phyloP scores from a whole-genome alignment of 2,797 vertebrate genomes.

The Eidolon dupreanum region DNA sequence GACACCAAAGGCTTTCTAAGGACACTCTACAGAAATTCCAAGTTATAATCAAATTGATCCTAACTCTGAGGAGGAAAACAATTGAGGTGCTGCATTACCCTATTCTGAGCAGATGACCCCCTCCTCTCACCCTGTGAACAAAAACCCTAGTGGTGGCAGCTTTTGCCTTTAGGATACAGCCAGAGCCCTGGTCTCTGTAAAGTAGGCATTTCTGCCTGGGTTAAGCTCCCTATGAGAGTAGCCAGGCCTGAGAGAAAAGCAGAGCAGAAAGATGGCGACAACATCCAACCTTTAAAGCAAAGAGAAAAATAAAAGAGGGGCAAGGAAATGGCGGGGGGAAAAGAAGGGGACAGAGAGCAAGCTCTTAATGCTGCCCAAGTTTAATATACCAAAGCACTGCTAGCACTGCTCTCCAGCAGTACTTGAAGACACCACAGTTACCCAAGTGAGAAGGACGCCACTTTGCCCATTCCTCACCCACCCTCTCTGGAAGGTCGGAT shows the following conservation, averaged over 20 bases:
- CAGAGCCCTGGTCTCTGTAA: not conserved
- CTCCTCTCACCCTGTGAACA: not conserved
- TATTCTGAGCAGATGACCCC: not conserved
- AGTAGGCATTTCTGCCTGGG: not conserved
- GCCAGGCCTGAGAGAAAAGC: not conserved
- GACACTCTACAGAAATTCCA: not conserved
- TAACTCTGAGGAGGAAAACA: not conserved
- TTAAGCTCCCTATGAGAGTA: not conserved
- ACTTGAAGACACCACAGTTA: not conserved
- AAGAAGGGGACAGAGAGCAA: too few relatives aligned
- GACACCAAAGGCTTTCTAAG: not conserved
- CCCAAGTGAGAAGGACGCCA: not conserved
- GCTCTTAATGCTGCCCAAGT: not conserved
- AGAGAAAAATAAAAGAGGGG: not conserved
- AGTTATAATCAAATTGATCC: not conserved
- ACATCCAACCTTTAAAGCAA: not conserved
- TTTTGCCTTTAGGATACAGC: not conserved
- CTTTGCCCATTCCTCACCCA: not conserved
- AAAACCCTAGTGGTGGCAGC: not conserved
- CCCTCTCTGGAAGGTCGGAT: not conserved
- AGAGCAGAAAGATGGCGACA: not conserved
- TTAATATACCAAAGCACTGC: not conserved
- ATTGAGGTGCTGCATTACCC: too few relatives aligned
- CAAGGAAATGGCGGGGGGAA: rapidly evolving
- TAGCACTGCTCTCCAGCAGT: too few relatives aligned